Percentiles rank a stretch among this genome's conserved stretches.
Conservation (phyloP, 1,140 invertebrate species). For the Octopus bimaculoides region DNA sequence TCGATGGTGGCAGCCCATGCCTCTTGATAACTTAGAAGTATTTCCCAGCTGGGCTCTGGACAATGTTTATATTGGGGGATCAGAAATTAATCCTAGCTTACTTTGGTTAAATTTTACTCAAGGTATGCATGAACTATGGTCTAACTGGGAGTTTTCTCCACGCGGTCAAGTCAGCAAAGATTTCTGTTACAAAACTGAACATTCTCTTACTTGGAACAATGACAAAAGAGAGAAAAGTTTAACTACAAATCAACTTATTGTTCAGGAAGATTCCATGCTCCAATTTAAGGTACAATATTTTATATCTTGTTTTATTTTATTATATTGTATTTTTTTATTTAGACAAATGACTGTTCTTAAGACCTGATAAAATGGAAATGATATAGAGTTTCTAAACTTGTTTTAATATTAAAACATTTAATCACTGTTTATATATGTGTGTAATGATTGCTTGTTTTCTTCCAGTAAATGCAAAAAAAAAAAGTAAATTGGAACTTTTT, state of each 20-base stretch:
- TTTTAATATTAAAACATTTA: too few relatives aligned
- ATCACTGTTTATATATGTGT: too few relatives aligned
- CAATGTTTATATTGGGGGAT: slow-evolving; percentile 58
- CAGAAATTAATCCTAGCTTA: slow-evolving; percentile 55
- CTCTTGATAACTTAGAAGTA: slow-evolving; percentile 30
- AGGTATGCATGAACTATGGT: slow-evolving; percentile 23
- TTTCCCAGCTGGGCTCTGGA: slow-evolving; percentile 55
- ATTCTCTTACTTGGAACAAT: slow-evolving; percentile 44
- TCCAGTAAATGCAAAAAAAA: too few relatives aligned
- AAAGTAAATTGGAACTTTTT: too few relatives aligned
- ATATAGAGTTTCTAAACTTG: too few relatives aligned
- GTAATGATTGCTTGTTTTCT: too few relatives aligned
- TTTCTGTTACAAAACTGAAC: slow-evolving; percentile 24
- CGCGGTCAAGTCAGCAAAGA: slow-evolving; percentile 42
- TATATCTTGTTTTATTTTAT: too few relatives aligned
- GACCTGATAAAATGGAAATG: too few relatives aligned
- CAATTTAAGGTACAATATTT: slow-evolving; percentile 51
- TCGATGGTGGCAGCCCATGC: slow-evolving; percentile 53
- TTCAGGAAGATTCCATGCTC: slow-evolving; percentile 52
- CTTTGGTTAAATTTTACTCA: slow-evolving; percentile 52
- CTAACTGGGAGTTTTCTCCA: slow-evolving; percentile 54
- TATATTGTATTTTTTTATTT: too few relatives aligned
- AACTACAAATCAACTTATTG: slow-evolving; percentile 56
- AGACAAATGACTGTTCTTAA: too few relatives aligned
- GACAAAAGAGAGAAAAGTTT: slow-evolving; percentile 47